Conservation (phyloP, 2,113 vertebrate genomes). For the Pampusana beccarii region DNA sequence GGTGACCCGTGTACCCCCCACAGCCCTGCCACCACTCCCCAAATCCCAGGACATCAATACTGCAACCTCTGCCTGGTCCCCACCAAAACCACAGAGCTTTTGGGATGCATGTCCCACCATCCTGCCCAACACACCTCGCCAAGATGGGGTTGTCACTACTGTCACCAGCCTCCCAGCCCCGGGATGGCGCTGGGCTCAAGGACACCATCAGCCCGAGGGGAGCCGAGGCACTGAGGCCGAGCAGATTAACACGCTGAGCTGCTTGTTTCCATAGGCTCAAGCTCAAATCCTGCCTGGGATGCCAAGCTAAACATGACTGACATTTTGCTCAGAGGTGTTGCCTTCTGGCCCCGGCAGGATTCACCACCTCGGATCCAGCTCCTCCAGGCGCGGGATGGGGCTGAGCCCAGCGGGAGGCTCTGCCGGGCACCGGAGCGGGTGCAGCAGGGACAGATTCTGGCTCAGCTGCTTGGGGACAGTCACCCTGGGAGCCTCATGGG, state of each 20-base stretch:
- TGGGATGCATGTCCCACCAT: neutral
- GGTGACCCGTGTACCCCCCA: accelerated
- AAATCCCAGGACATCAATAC: neutral
- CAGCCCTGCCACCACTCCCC: neutral
- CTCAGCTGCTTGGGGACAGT: neutral
- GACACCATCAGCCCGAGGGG: neutral
- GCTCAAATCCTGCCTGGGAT: neutral
- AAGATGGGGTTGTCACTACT: neutral
- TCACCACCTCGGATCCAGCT: neutral
- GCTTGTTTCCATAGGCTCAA: neutral
- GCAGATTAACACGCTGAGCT: neutral
- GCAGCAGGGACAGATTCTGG: neutral
- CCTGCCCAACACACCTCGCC: accelerated
- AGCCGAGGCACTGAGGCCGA: accelerated
- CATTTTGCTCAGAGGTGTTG: neutral
- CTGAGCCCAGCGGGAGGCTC: accelerated
- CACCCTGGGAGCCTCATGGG: neutral
- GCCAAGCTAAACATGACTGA: neutral
- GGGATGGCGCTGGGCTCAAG: accelerated
- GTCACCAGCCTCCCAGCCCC: neutral
- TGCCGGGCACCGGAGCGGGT: accelerated
- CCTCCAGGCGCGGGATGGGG: accelerated
- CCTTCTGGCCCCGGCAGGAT: neutral
- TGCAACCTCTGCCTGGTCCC: too few relatives aligned
- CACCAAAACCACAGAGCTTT: too few relatives aligned